phyloP scores from a whole-genome alignment of 2,797 vertebrate species.

The Serranus cabrilla region DNA sequence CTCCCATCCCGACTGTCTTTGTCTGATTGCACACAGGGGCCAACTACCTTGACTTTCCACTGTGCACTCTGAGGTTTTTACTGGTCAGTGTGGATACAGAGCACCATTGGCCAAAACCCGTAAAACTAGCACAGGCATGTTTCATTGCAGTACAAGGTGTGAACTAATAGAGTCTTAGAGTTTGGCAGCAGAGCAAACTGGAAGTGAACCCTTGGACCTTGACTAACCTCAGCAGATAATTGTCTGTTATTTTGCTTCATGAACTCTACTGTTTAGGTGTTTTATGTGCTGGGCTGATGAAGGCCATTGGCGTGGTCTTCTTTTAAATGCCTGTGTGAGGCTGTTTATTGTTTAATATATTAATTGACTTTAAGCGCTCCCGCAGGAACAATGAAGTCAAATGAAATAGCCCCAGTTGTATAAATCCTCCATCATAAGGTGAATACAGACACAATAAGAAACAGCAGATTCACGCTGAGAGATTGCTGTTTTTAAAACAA shows the following conservation, averaged over 20 bases:
- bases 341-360: constrained; percentile 74
- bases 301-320: constrained; percentile 44
- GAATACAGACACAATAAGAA: constrained; percentile 43
- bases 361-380: constrained; percentile 70
- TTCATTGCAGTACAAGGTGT: constrained; percentile 79
- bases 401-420: constrained; percentile 49
- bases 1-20: constrained; percentile 78
- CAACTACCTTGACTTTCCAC: constrained; percentile 82
- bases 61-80: constrained; percentile 72
- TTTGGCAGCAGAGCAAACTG: constrained; percentile 60
- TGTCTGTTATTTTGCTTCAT: constrained; percentile 60
- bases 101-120: constrained; percentile 69
- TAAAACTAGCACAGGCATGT: constrained; percentile 82
- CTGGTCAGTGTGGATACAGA: constrained; percentile 76
- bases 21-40: constrained; percentile 73
- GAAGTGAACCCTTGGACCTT: constrained; percentile 63
- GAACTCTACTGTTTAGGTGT: constrained; percentile 48
- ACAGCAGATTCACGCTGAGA: constrained; percentile 2
- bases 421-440: constrained; percentile 41
- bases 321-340: constrained; percentile 59
- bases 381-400: constrained; percentile 55
- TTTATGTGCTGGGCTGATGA: constrained; percentile 55
- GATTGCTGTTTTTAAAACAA: background rate
- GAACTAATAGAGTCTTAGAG: constrained; percentile 71
- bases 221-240: constrained; percentile 56